phyloP scores from a whole-genome alignment of 2,113 vertebrate species.

The Eulacestoma nigropectus region DNA sequence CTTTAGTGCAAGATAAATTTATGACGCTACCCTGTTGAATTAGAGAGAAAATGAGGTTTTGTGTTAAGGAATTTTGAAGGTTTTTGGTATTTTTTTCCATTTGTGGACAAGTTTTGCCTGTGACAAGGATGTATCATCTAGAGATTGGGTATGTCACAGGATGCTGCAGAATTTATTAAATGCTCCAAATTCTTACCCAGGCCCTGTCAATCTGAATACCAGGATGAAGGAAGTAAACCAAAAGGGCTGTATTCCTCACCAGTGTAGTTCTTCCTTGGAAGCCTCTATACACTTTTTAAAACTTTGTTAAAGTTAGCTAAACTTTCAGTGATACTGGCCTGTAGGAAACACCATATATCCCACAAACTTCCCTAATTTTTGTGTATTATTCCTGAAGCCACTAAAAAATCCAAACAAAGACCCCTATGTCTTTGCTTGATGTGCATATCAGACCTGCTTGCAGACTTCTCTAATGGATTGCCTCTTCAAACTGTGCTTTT shows the following conservation, averaged over 20 bases:
- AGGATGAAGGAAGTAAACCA: not conserved
- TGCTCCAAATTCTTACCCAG: not conserved
- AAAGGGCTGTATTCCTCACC: not conserved
- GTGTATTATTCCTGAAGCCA: not conserved
- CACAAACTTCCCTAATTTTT: not conserved
- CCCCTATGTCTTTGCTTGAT: not conserved
- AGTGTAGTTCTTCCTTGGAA: not conserved
- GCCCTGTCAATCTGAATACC: not conserved
- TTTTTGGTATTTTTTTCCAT: not conserved
- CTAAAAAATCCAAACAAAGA: not conserved
- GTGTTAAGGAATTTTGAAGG: not conserved
- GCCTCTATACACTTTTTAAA: not conserved
- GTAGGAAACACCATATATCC: not conserved
- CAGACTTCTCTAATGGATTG: not conserved
- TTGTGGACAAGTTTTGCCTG: not conserved
- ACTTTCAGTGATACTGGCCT: not conserved
- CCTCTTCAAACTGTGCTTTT: not conserved
- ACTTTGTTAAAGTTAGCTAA: not conserved
- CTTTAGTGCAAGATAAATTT: not conserved
- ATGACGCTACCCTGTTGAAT: not conserved
- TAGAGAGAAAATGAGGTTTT: not conserved
- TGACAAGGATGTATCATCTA: not conserved
- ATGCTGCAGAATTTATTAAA: not conserved
- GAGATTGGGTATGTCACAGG: not conserved
- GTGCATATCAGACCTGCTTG: not conserved